Percentiles rank a stretch among this genome's conserved stretches.
Evolutionary conservation across 2,797 vertebrate species (phyloP).

Genomic region (Hyperoplus lanceolatus): DNA sequence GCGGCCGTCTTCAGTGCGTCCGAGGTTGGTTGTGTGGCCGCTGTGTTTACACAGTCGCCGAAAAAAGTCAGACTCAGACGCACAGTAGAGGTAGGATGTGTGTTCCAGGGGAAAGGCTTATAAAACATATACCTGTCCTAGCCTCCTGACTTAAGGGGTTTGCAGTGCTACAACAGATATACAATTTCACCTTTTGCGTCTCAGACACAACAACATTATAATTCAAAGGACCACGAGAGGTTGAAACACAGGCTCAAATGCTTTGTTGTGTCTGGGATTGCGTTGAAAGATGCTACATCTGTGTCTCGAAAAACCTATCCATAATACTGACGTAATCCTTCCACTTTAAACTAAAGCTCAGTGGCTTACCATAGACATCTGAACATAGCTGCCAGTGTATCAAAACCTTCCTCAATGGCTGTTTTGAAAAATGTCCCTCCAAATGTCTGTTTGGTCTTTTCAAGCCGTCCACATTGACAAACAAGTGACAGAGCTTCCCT

Average conservation of each 20-base stretch:
- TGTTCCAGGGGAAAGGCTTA: not conserved
- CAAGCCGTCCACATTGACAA: conserved; percentile 64
- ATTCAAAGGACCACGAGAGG: not conserved
- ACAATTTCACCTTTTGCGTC: not conserved
- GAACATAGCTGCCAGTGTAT: not conserved
- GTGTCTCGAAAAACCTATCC: not conserved
- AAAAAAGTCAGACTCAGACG: too few relatives aligned
- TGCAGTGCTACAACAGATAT: too few relatives aligned
- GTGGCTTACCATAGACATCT: not conserved
- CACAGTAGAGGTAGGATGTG: too few relatives aligned
- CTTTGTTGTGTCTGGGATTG: not conserved
- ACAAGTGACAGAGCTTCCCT: conserved; percentile 56
- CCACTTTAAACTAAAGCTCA: not conserved
- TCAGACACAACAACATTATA: not conserved
- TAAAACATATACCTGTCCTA: too few relatives aligned
- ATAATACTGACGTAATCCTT: not conserved
- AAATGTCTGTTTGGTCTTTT: conserved; percentile 81
- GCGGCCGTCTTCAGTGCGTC: too few relatives aligned
- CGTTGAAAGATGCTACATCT: not conserved
- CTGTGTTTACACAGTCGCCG: too few relatives aligned
- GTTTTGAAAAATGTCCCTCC: conserved; percentile 69
- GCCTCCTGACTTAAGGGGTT: not conserved
- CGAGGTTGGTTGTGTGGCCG: too few relatives aligned
- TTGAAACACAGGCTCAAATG: not conserved
- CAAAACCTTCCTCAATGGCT: conserved; percentile 22